These are phyloP conservation scores for Sebastiscus tertius DNA, from an alignment of 2,797 vertebrate species.

Conservation along the genomic window DNA sequence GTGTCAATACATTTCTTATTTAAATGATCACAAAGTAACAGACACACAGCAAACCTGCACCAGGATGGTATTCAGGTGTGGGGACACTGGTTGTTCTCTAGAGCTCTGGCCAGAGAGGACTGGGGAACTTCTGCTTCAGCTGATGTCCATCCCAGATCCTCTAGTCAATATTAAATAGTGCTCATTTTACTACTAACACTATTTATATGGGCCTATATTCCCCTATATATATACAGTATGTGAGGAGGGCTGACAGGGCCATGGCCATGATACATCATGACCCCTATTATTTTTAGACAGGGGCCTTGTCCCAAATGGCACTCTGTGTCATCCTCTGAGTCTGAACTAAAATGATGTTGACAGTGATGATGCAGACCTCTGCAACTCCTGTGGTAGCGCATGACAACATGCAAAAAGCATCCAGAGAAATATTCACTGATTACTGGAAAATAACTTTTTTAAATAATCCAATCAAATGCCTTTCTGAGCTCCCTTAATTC, in stretches of 20 bases:
- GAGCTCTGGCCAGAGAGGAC: too few relatives aligned
- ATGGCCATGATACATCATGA: not conserved
- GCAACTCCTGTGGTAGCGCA: not conserved
- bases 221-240: not conserved
- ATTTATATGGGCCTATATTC: slow-evolving; percentile 10
- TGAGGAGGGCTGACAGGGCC: not conserved
- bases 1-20: not conserved
- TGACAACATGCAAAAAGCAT: not conserved
- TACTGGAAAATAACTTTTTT: not conserved
- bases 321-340: not conserved
- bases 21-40: not conserved
- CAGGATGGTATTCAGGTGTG: not conserved
- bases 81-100: not conserved
- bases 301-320: not conserved
- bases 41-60: not conserved
- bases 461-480: not conserved
- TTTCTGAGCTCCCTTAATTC: not conserved
- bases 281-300: slow-evolving; percentile 25
- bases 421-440: not conserved
- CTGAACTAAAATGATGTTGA: not conserved
- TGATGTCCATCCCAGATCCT: not conserved
- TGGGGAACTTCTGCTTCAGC: not conserved
- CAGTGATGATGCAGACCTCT: not conserved
- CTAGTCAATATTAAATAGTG: not conserved
- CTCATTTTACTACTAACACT: not conserved